Percentiles rank a stretch among this genome's conserved stretches.
phyloP scores from a whole-genome alignment of 2,113 vertebrate species.

The Rhinoderma darwinii region DNA sequence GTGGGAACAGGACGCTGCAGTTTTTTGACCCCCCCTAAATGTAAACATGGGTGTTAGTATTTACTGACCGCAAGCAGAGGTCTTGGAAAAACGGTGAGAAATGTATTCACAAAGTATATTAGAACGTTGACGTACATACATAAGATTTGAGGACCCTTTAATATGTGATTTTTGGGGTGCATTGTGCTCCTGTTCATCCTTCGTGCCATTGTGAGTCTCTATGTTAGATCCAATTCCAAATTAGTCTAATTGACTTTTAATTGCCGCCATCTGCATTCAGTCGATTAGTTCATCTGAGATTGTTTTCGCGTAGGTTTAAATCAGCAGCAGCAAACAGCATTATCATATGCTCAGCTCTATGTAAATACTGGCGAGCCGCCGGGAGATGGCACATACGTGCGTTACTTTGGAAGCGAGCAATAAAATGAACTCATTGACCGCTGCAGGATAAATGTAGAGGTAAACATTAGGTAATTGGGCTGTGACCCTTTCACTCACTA shows the following conservation, averaged over 20 bases:
- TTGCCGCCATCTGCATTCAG: conserved; percentile 22
- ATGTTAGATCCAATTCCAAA: background rate
- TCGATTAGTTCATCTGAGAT: background rate
- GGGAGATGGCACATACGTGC: background rate
- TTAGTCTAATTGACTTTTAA: conserved; percentile 12
- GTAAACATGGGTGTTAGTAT: too few relatives aligned
- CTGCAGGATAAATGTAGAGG: background rate
- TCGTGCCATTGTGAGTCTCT: background rate
- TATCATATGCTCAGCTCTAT: background rate
- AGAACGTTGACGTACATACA: too few relatives aligned
- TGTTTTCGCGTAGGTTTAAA: conserved; percentile 13
- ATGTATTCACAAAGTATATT: too few relatives aligned
- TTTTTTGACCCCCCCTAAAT: too few relatives aligned
- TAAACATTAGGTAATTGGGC: background rate
- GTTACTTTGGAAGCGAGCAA: background rate
- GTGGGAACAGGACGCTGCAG: too few relatives aligned
- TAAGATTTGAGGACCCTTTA: too few relatives aligned
- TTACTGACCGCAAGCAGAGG: too few relatives aligned
- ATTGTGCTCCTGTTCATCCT: background rate
- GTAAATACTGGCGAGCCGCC: background rate
- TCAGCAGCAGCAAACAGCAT: conserved; percentile 5
- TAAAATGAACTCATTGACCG: background rate
- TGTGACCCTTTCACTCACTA: background rate
- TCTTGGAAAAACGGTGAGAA: too few relatives aligned
- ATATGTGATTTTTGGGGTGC: too few relatives aligned